Evolutionary conservation across 2,888 invertebrate species (phyloP), one percentile per base, ranked within the genome.

Genomic region (Phyllotreta cruciferae): DNA sequence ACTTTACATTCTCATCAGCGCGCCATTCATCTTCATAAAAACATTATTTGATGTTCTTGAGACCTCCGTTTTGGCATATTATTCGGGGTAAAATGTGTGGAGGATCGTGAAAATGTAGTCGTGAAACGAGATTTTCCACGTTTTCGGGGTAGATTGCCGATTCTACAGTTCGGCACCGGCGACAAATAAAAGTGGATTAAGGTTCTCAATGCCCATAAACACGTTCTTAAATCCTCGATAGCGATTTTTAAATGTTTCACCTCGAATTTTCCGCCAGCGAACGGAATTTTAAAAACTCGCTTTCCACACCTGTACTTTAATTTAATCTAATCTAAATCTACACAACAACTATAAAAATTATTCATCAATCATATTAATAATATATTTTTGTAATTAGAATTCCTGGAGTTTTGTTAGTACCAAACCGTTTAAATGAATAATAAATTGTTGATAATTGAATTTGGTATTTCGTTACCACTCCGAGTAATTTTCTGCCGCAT

Each of bases 151-250:
- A 65, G 56, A 68, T 60, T 63, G 67, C 63, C 67, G 68, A 67
- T 70, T 69, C 62, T 63, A 64, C 60, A 64, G 56, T 68, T 66
- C 63, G 62, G 62, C 71, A 70, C 60, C 63, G 63, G 66, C 70
- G 67, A 68, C 69, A 69, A 70, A 71, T 70, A 69, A 70, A 69
- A 66, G 65, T 56, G 69, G 70, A 71, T 71, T 69, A 70, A 50
- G 68, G 62, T 66, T 64, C 65, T 60, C 56, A 65, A 56, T 65
- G 55, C 56, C 58, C 66, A 62, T 67, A 66, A 69, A 67, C 67
- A 66, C 66, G 67, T 66, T 56, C 62, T 53, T 63, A 66, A 62
- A 65, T 56, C 39, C 54, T 24, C 66, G 54, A 50, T 64, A 60
- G 50, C 66, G 45, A 24, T 63, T 65, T 67, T 63, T 60, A 63